These are phyloP conservation scores for Euzetes globulus DNA, from an alignment of 2,888 invertebrate genomes.

Conservation along the genomic window DNA sequence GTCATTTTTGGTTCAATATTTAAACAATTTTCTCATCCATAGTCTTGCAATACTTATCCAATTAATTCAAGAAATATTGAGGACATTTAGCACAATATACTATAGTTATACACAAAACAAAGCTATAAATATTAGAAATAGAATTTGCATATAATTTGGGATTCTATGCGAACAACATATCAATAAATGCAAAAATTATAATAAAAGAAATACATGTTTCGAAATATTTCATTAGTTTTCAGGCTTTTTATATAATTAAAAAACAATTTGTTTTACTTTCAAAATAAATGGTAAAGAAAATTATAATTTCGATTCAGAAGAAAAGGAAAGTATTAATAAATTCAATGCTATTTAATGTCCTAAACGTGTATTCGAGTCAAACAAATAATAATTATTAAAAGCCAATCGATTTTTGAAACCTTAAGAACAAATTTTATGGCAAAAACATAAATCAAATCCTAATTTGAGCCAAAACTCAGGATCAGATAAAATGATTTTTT, in stretches of 20 bases:
- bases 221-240: too few relatives aligned
- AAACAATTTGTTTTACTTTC: background rate
- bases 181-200: too few relatives aligned
- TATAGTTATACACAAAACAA: background rate
- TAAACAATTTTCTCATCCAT: background rate
- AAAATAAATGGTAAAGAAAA: too few relatives aligned
- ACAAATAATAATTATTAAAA: background rate
- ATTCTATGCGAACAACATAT: too few relatives aligned
- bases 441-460: too few relatives aligned
- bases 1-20: background rate
- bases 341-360: background rate
- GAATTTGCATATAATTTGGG: background rate
- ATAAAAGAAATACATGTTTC: too few relatives aligned
- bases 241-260: too few relatives aligned
- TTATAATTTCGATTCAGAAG: background rate
- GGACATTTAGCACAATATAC: background rate
- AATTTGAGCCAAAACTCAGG: too few relatives aligned
- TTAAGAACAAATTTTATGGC: too few relatives aligned
- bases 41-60: background rate
- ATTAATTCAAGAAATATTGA: background rate
- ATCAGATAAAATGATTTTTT: too few relatives aligned
- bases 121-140: background rate
- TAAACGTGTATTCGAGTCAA: background rate
- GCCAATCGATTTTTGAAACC: background rate
- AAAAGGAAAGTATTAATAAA: background rate